A percentile compares a stretch with the other conserved stretches of the same genome.
Conservation (phyloP, 2,888 invertebrate species). For the Spilarctia lutea region DNA sequence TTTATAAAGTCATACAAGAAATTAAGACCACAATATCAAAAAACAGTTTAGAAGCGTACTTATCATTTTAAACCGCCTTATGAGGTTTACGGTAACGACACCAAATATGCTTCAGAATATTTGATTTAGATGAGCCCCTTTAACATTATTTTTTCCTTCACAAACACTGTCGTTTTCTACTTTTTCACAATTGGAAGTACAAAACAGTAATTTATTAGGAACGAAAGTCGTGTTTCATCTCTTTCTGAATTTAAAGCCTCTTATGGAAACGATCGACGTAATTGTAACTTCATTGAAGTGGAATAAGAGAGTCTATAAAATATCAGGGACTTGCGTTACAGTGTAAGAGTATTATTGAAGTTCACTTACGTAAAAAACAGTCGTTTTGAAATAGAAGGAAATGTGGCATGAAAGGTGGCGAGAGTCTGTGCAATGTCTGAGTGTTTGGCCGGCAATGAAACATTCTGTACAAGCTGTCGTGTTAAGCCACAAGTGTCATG, state of each 20-base stretch:
- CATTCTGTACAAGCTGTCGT: constrained; percentile 23
- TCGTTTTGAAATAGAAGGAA: background rate
- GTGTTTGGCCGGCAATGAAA: constrained; percentile 6
- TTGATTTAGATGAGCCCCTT: too few relatives aligned
- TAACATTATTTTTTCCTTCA: background rate
- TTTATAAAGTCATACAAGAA: too few relatives aligned
- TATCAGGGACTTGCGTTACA: background rate
- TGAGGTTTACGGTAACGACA: too few relatives aligned
- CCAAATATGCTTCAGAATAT: too few relatives aligned
- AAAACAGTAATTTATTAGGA: background rate
- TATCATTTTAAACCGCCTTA: background rate
- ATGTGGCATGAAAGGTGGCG: background rate
- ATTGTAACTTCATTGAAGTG: background rate
- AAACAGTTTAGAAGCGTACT: background rate
- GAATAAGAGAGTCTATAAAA: background rate
- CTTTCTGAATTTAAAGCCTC: background rate
- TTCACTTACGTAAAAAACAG: background rate
- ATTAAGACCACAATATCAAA: too few relatives aligned
- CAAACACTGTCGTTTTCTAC: background rate
- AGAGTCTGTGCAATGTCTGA: constrained; percentile 5
- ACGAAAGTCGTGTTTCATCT: background rate
- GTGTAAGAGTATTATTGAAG: background rate
- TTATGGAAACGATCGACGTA: background rate
- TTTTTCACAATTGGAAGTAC: background rate
- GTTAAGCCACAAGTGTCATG: constrained; percentile 30